phyloP scores from a whole-genome alignment of 1,140 invertebrate genomes.

The Pantala flavescens region DNA sequence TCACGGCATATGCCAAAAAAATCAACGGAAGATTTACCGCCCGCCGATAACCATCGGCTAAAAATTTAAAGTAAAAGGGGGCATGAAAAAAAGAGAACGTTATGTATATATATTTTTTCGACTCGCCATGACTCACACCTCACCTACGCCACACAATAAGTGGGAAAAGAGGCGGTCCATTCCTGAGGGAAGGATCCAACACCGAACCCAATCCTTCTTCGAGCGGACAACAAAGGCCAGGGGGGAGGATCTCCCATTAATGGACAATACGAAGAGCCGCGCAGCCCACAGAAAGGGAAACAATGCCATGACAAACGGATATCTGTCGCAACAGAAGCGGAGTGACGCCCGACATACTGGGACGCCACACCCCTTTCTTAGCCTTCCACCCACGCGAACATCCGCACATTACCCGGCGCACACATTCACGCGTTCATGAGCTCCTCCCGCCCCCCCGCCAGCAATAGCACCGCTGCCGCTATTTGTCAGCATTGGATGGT shows the following conservation, averaged over 20 bases:
- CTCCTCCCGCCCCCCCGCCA: not conserved
- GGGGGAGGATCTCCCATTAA: not conserved
- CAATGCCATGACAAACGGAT: conserved; percentile 8
- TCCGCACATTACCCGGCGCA: too few relatives aligned
- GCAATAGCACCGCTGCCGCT: not conserved
- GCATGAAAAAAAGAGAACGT: too few relatives aligned
- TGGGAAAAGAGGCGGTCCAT: too few relatives aligned
- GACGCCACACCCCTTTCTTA: not conserved
- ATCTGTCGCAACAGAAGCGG: not conserved
- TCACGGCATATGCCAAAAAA: too few relatives aligned
- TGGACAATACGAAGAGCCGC: not conserved
- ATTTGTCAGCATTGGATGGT: not conserved
- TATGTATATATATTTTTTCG: too few relatives aligned
- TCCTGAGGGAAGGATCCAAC: not conserved
- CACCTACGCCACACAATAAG: too few relatives aligned
- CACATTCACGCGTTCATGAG: not conserved
- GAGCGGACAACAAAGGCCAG: not conserved
- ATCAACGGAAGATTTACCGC: too few relatives aligned
- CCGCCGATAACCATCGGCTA: too few relatives aligned
- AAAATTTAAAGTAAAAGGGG: too few relatives aligned
- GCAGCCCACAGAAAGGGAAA: not conserved
- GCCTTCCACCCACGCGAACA: not conserved
- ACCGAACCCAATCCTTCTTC: not conserved
- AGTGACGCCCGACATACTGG: not conserved
- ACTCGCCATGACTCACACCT: too few relatives aligned